Conservation (phyloP, 1,140 invertebrate genomes). For the Drosophila ercepeae region DNA sequence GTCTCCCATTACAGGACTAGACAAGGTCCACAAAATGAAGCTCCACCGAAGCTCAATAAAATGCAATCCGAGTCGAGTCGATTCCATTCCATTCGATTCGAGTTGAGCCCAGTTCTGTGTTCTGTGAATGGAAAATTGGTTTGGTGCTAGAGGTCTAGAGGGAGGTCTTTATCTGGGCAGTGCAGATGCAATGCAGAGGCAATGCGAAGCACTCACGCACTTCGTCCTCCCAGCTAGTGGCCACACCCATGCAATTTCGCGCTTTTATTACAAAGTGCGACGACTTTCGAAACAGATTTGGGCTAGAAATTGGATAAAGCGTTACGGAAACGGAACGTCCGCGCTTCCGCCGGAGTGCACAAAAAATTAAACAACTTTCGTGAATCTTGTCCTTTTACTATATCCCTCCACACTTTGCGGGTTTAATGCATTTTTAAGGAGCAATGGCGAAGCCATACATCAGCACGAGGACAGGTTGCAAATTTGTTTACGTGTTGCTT, state of each 20-base stretch:
- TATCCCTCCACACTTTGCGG: conserved; percentile 6
- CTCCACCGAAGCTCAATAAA: conserved; percentile 53
- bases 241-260: conserved; percentile 36
- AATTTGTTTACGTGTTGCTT: conserved; percentile 36
- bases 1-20: conserved; percentile 20
- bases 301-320: conserved; percentile 27
- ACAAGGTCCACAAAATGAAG: conserved; percentile 27
- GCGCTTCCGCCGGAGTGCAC: background rate
- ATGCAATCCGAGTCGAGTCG: conserved; percentile 35
- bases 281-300: conserved; percentile 30
- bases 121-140: conserved; percentile 41
- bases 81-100: conserved; percentile 3
- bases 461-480: conserved; percentile 17
- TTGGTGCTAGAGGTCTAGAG: conserved; percentile 1
- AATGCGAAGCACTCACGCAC: conserved; percentile 13
- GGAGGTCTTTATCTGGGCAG: conserved; percentile 38
- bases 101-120: background rate
- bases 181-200: too few relatives aligned
- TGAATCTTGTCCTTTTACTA: background rate
- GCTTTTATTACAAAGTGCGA: conserved; percentile 40
- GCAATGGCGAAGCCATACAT: conserved; percentile 23
- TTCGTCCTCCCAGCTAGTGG: background rate
- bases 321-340: background rate
- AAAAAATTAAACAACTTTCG: conserved; percentile 14
- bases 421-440: conserved; percentile 39